phyloP scores from a whole-genome alignment of 2,888 invertebrate species.

The Sabellastarte sp. region DNA sequence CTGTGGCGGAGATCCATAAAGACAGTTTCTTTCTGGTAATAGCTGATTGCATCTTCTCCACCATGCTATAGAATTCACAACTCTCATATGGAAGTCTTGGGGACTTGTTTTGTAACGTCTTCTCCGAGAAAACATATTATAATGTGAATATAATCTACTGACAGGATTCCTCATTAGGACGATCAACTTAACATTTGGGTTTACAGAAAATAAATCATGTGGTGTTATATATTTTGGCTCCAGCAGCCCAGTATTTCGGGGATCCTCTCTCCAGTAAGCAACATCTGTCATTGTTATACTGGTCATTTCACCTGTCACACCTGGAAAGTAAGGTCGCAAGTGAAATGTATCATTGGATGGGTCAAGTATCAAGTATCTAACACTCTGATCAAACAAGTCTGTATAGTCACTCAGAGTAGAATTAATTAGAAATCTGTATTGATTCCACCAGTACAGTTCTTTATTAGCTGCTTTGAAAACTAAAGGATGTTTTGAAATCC shows the following conservation, averaged over 20 bases:
- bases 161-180: neutral
- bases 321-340: too few species aligned
- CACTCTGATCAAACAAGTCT: neutral
- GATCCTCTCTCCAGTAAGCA: neutral
- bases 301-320: neutral
- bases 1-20: neutral
- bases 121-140: neutral
- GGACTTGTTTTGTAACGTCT: too few species aligned
- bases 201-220: neutral
- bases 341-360: too few species aligned
- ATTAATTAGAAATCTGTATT: neutral
- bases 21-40: neutral
- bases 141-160: neutral
- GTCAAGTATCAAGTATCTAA: neutral
- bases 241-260: neutral
- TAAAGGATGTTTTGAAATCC: neutral
- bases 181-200: neutral
- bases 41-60: neutral
- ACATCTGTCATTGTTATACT: neutral
- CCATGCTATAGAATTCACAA: neutral
- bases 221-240: neutral
- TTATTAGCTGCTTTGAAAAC: neutral
- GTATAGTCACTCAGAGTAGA: neutral
- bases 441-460: neutral
- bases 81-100: neutral